Evolutionary conservation across 2,888 invertebrate genomes (phyloP), one percentile per base, ranked within the genome.

Genomic region (Coecobrya sp.): DNA sequence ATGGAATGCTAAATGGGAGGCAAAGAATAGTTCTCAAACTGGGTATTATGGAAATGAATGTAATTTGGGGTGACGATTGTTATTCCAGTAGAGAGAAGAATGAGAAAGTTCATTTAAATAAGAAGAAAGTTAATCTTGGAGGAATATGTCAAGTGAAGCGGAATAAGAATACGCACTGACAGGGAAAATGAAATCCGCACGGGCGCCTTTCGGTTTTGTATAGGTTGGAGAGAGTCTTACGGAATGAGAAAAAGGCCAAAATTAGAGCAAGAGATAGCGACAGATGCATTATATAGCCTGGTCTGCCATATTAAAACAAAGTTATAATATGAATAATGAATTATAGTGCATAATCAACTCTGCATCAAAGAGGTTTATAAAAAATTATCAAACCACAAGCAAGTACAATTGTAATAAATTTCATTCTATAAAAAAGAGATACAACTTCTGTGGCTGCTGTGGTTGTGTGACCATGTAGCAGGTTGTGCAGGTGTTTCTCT

Each of bases 1-100:
- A 8, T 11, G 49, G 76, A 36, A 36, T 70, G 68, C 11, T 65
- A 65, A 65, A 36, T 70, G 36, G 68, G 16, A 70, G 36, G 36
- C 49, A 49, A 76, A 49, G 49, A 76, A 76, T 76, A 49, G 45
- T 2, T 49, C 25, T 76, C 76, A 76, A 76, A 76, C 76, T 22
- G 76, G 49, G 76, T 49, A 49, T 76, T 45, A 76, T 76, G 76
- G 45, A 76, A 76, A 76, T 76, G 76, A 76, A 49, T 49, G 49
- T 76, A 76, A 76, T 76, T 76, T 76, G 25, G 45, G 49, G 76
- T 49, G 76, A 49, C 49, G 76, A 76, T 76, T 76, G 76, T 76
- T 49, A 76, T 76, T 76, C 49, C 25, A 11, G 1, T 3, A 22
- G 4, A 25, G 27, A 65, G 68, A 30, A 30, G 70, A 70, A 76